Conservation (phyloP, 1,140 invertebrate species). For the Cataglyphis hispanica region DNA sequence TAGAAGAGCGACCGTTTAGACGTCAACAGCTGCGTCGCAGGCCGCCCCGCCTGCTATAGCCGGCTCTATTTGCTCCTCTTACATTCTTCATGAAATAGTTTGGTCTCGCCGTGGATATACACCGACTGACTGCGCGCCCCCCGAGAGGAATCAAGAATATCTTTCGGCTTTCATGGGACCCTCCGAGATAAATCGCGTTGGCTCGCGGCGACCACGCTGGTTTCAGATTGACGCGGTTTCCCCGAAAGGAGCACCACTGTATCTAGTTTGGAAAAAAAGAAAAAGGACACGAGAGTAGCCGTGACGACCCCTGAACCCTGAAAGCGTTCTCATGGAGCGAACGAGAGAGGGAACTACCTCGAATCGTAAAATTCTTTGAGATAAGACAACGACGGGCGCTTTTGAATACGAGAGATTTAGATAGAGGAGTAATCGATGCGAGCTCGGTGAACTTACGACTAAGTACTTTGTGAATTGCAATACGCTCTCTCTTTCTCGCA, state of each 20-base stretch:
- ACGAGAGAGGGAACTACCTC: neutral
- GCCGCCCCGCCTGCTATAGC: conserved; percentile 67
- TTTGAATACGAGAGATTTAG: conserved; percentile 39
- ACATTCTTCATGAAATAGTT: conserved; percentile 82
- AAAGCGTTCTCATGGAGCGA: conserved; percentile 28
- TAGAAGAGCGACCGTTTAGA: conserved; percentile 73
- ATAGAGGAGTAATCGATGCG: conserved; percentile 39
- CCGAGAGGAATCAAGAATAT: conserved; percentile 75
- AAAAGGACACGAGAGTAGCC: conserved; percentile 30
- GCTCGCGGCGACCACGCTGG: neutral
- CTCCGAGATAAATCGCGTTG: conserved; percentile 6
- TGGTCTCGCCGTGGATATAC: conserved; percentile 73
- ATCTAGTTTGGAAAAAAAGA: conserved; percentile 52
- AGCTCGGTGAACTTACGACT: conserved; percentile 41
- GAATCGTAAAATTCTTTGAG: conserved; percentile 54
- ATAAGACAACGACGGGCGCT: conserved; percentile 50
- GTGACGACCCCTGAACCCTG: conserved; percentile 66
- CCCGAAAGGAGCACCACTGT: conserved; percentile 64
- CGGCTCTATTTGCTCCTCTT: conserved; percentile 81
- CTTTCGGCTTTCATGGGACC: conserved; percentile 57
- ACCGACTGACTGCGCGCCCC: conserved; percentile 66
- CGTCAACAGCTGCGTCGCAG: conserved; percentile 82
- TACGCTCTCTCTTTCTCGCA: neutral
- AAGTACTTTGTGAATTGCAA: conserved; percentile 58
- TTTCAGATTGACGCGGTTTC: neutral